phyloP scores from a whole-genome alignment of 2,888 invertebrate genomes.

The Ernsta delagoae region DNA sequence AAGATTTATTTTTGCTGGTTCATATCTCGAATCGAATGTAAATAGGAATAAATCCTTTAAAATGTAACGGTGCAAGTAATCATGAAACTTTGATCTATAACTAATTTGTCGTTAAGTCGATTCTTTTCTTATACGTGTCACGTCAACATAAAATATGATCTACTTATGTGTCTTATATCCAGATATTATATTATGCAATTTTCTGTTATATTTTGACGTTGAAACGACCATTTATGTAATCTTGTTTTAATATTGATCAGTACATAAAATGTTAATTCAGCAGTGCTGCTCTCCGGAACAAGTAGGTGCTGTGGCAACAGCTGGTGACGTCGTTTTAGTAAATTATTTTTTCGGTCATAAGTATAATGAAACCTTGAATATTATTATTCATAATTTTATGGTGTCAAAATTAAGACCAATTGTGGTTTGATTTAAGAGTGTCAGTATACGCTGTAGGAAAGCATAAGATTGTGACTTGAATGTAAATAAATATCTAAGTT shows the following conservation, averaged over 20 bases:
- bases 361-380: background rate
- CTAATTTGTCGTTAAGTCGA: too few relatives aligned
- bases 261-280: background rate
- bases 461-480: slow-evolving; percentile 39
- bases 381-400: background rate
- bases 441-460: slow-evolving; percentile 69
- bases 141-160: too few relatives aligned
- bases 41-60: slow-evolving; percentile 1
- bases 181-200: too few relatives aligned
- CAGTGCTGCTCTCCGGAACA: background rate
- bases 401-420: slow-evolving; percentile 6
- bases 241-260: too few relatives aligned
- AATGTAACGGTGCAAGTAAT: background rate
- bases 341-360: background rate
- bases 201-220: too few relatives aligned
- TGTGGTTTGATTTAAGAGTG: slow-evolving; percentile 40
- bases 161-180: too few relatives aligned
- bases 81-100: too few relatives aligned
- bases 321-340: background rate
- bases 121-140: too few relatives aligned
- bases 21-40: background rate
- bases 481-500: slow-evolving; percentile 32
- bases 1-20: background rate
- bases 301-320: background rate
- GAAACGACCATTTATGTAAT: too few relatives aligned